Base-by-base conservation (phyloP, 1,140 invertebrate species). In the Triops cancriformis region DNA sequence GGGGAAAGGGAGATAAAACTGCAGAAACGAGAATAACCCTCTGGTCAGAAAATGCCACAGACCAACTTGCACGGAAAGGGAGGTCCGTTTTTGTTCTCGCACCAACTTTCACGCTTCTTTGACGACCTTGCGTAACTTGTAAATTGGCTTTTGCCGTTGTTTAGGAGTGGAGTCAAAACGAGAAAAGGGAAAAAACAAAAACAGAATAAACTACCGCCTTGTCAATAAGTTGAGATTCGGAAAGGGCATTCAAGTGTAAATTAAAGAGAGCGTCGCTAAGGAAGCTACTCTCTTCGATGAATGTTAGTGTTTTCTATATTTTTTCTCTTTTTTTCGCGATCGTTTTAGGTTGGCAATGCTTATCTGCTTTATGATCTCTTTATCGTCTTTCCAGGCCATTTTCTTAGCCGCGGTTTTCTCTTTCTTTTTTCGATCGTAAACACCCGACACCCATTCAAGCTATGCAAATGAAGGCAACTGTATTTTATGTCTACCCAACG, bases 381-480 rank as follows among this genome's bases (percentile, higher is more conserved):
- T 64, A 64, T 64, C 51, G 51, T 64, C 51, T 64, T 64, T 64
- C 51, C 51, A 64, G 51, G 18, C 51, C 51, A 64, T 64, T 64
- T 64, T 64, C 51, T 18, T 23, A 23, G n/a, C 9, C 23, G 51
- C 51, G 51, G 51, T 64, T 64, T 64, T 64, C 51, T 64, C 51
- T 64, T 64, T 7, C 31, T 37, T 64, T 64, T 23, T 64, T 64
- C 51, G 51, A 64, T 64, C 51, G 51, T 64, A 64, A 64, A 64
- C 51, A 64, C 51, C 51, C 51, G 51, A 64, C 51, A 64, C 51
- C 51, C 51, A 64, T 64, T 64, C 51, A 64, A 23, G n/a, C 51
- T 64, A 64, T 64, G 51, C 51, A 64, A 64, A 64, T 64, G 51
- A 64, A 64, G 51, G 51, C 51, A 64, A 64, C 51, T 64, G 18